These are phyloP conservation scores for Thelaira solivaga DNA, from an alignment of 2,888 invertebrate genomes.

Conservation along the genomic window DNA sequence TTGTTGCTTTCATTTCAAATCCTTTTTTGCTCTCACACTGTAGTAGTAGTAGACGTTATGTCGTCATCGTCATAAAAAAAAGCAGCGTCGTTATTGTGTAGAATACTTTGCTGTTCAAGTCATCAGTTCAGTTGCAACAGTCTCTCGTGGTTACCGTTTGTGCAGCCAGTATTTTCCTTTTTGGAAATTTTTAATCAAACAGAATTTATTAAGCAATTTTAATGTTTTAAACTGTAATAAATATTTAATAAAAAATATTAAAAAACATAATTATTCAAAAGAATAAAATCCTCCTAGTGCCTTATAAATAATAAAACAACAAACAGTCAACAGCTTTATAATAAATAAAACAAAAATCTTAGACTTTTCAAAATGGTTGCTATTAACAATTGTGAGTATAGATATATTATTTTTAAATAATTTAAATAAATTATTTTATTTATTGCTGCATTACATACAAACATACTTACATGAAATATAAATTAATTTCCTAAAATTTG, in stretches of 20 bases:
- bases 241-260: constrained; percentile 9
- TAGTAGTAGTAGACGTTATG: constrained; percentile 58
- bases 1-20: constrained; percentile 28
- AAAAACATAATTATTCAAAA: constrained; percentile 14
- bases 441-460: no score
- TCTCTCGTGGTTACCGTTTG: constrained; percentile 60
- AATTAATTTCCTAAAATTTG: no score
- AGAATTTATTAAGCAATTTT: constrained; percentile 36
- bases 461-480: no score
- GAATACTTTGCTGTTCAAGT: constrained; percentile 37
- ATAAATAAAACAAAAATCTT: background rate
- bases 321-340: background rate
- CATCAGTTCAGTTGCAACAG: constrained; percentile 61
- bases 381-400: constrained; percentile 59
- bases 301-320: constrained; percentile 6
- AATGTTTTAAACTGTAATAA: constrained; percentile 4
- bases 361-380: constrained; percentile 58
- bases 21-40: constrained; percentile 33
- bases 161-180: constrained; percentile 48
- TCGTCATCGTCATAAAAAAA: constrained; percentile 47
- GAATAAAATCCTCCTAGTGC: constrained; percentile 23
- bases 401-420: no score
- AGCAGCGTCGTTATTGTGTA: constrained; percentile 40
- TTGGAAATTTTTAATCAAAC: constrained; percentile 34
- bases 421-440: no score